Evolutionary conservation across 2,888 invertebrate genomes (phyloP).

Genomic region (Druceiella hillmani): DNA sequence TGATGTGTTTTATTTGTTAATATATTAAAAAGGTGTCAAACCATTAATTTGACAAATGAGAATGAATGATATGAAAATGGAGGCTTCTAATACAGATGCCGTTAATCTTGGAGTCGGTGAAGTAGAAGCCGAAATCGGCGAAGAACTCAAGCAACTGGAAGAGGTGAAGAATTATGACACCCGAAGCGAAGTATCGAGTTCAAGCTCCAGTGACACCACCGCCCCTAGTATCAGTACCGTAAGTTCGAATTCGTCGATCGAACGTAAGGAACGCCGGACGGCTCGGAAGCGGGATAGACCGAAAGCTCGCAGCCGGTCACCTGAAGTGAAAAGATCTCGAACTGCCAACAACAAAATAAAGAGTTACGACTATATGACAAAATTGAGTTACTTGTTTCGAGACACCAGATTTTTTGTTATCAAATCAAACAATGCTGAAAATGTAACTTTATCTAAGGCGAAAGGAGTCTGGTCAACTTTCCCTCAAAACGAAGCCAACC

Average conservation of each 20-base stretch:
- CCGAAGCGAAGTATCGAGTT: conserved; percentile 83
- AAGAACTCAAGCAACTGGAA: conserved; percentile 71
- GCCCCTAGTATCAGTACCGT: conserved; percentile 75
- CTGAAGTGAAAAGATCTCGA: conserved; percentile 34
- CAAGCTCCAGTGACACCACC: conserved; percentile 65
- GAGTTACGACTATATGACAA: conserved; percentile 80
- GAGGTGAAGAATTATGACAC: conserved; percentile 76
- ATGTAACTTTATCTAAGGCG: conserved; percentile 89
- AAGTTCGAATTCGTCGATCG: conserved; percentile 59
- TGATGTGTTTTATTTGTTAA: too few relatives aligned
- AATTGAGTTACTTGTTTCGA: conserved; percentile 89
- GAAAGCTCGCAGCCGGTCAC: conserved; percentile 38
- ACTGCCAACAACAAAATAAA: conserved; percentile 46
- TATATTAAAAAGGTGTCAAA: too few relatives aligned
- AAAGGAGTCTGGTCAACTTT: conserved; percentile 98
- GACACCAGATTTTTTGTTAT: conserved; percentile 94
- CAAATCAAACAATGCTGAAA: conserved; percentile 97
- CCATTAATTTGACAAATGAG: conserved; percentile 24
- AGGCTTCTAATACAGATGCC: conserved; percentile 53
- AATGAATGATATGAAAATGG: conserved; percentile 32
- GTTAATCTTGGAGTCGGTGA: conserved; percentile 62
- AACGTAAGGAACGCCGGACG: conserved; percentile 48
- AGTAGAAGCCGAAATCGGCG: conserved; percentile 69
- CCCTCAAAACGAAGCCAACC: conserved; percentile 93
- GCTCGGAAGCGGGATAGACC: conserved; percentile 52